Base-by-base conservation (phyloP, 37 sponge, comb jelly and placozoan species). In the Beroe forskalii region DNA sequence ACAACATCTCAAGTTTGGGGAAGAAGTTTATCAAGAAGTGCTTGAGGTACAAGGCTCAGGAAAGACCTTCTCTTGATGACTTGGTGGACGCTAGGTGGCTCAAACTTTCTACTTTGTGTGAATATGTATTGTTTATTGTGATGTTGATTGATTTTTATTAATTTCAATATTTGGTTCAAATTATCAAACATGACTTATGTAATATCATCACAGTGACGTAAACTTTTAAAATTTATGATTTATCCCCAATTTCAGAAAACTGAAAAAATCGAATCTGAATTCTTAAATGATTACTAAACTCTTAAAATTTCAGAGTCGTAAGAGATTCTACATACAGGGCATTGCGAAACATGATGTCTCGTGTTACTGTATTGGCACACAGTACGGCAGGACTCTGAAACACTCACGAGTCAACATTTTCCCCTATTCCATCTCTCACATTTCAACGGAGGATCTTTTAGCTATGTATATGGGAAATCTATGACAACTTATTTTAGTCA, bases 21-120 rank as follows among this genome's bases (percentile, higher is more conserved):
- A 64, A 64, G 66, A 64, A 64, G 66, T 64, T 64, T 22, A 64
- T 64, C 31, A 64, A 64, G 66, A 64, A 64, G 66, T 64, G 66
- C 17, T 64, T 64, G 31, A 64, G 66, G 17, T 64, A 30, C 17
- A 64, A 22, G 66, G 25, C 66, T 22, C 4, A 22, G 4, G 66
- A 64, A 23, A 64, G 66, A 64, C 25, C 17, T 22, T 23, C 25
- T 64, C 17, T 64, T 6, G 66, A 64, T 8, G 66, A 64, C 4
- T 6, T 64, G 66, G 4, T 22, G 4, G 31, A 64, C 25, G 14
- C 66, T 23, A 64, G 17, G 66, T 64, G 66, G 66, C 66, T 64
- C 66, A 64, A 64, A 27, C 31, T 64, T 23, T 8, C 66, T 64
- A 30, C 25, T 27, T 64, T 64, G 66, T 64, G 66, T 64, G 31